A percentile compares a stretch with the other conserved stretches of the same genome.
Evolutionary conservation across 1,140 invertebrate species (phyloP).

Genomic region (Euura saliciscinereae): DNA sequence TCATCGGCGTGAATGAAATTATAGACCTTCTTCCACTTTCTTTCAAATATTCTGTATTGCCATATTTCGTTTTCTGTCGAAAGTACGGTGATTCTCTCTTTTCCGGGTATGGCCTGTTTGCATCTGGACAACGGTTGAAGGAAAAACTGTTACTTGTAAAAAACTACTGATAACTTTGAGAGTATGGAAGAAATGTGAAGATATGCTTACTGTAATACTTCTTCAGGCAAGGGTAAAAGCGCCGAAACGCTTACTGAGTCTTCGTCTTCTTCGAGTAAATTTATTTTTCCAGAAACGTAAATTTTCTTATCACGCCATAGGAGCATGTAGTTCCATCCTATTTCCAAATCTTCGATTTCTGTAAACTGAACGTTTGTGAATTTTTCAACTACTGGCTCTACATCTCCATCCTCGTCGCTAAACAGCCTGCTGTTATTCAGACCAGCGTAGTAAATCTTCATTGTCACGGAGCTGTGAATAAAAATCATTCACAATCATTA

Average conservation of each 20-base stretch:
- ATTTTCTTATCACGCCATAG: slow-evolving; percentile 41
- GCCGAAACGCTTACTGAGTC: slow-evolving; percentile 13
- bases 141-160: background rate
- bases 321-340: slow-evolving; percentile 53
- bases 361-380: slow-evolving; percentile 38
- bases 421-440: slow-evolving; percentile 43
- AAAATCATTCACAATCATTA: too few species aligned
- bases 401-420: slow-evolving; percentile 20
- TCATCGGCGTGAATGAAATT: slow-evolving; percentile 38
- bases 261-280: slow-evolving; percentile 8
- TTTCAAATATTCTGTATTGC: slow-evolving; percentile 45
- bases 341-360: slow-evolving; percentile 42
- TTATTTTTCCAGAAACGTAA: slow-evolving; percentile 40
- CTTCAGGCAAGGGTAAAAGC: slow-evolving; percentile 35
- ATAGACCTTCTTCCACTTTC: slow-evolving; percentile 44
- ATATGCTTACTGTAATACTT: slow-evolving; percentile 10
- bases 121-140: slow-evolving; percentile 32
- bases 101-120: slow-evolving; percentile 37
- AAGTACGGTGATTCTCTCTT: slow-evolving; percentile 41
- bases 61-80: slow-evolving; percentile 43
- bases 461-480: slow-evolving; percentile 23
- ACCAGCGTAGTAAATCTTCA: slow-evolving; percentile 46
- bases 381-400: slow-evolving; percentile 29
- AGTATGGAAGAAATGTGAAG: too few species aligned
- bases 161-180: too few species aligned